These are phyloP conservation scores for Spheniscus humboldti DNA, from an alignment of 2,797 vertebrate genomes.

Conservation along the genomic window DNA sequence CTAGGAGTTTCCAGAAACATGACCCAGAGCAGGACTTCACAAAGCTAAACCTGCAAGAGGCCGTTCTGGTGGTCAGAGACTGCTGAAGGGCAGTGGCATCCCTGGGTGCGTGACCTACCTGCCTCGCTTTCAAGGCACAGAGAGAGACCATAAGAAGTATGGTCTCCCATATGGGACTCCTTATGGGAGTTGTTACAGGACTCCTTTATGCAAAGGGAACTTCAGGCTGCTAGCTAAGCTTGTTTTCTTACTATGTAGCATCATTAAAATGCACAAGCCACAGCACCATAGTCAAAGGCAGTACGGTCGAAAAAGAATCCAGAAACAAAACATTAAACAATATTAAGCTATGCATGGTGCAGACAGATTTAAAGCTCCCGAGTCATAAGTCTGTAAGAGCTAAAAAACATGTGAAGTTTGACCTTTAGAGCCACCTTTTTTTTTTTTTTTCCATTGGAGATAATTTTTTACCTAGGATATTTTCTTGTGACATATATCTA, in stretches of 20 bases:
- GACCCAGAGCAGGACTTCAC: not conserved
- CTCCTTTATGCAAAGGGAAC: not conserved
- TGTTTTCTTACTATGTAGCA: not conserved
- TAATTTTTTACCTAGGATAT: not conserved
- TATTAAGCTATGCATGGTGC: not conserved
- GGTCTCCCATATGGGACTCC: not conserved
- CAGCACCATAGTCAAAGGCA: not conserved
- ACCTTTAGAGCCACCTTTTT: not conserved
- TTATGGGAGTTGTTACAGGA: not conserved
- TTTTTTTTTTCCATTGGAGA: not conserved
- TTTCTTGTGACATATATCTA: not conserved
- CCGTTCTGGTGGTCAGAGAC: not conserved
- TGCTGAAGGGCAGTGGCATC: not conserved
- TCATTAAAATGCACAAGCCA: not conserved
- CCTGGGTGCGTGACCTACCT: fast-evolving
- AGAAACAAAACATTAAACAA: not conserved
- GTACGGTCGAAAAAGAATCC: not conserved
- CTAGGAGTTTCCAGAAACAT: not conserved
- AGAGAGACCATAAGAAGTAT: not conserved
- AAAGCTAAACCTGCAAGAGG: not conserved
- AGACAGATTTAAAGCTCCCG: not conserved
- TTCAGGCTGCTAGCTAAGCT: not conserved
- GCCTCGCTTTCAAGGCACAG: not conserved
- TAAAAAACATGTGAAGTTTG: not conserved
- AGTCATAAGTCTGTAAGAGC: not conserved